Evolutionary conservation across 1,140 invertebrate genomes (phyloP).

Genomic region (Oppia nitens): DNA sequence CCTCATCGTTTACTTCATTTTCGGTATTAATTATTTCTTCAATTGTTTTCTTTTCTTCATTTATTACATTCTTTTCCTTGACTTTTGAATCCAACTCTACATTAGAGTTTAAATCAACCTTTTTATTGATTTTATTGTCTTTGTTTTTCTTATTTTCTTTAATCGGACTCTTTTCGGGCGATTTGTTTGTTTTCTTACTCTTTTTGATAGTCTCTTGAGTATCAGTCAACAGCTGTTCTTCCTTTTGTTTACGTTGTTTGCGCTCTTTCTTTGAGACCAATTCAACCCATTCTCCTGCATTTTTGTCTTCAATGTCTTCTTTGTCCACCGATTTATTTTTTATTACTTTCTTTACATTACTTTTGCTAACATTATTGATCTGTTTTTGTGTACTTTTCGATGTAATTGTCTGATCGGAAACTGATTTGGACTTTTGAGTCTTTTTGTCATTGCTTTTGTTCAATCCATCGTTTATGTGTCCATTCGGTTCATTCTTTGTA

Average conservation of each 20-base stretch:
- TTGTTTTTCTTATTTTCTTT: background rate
- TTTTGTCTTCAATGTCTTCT: background rate
- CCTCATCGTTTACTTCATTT: background rate
- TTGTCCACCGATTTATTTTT: background rate
- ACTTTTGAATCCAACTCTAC: too few species aligned
- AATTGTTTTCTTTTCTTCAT: background rate
- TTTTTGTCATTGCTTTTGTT: background rate
- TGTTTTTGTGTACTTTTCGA: background rate
- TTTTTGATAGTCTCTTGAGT: background rate
- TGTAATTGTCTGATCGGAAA: background rate
- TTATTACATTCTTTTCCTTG: background rate
- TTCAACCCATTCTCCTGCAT: conserved; percentile 16
- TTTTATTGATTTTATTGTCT: background rate
- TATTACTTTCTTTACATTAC: background rate
- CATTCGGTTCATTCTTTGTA: conserved; percentile 9
- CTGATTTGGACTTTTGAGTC: background rate
- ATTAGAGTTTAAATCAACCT: background rate
- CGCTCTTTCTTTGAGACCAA: conserved; percentile 17
- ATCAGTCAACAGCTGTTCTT: conserved; percentile 5
- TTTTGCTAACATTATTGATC: background rate
- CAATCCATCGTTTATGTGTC: conserved; percentile 8
- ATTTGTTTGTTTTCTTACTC: background rate
- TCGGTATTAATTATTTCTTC: background rate
- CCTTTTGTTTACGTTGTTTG: conserved; percentile 16
- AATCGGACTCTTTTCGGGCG: too few species aligned